Conservation (phyloP, 2,888 invertebrate genomes). For the Lathronympha strigana region DNA sequence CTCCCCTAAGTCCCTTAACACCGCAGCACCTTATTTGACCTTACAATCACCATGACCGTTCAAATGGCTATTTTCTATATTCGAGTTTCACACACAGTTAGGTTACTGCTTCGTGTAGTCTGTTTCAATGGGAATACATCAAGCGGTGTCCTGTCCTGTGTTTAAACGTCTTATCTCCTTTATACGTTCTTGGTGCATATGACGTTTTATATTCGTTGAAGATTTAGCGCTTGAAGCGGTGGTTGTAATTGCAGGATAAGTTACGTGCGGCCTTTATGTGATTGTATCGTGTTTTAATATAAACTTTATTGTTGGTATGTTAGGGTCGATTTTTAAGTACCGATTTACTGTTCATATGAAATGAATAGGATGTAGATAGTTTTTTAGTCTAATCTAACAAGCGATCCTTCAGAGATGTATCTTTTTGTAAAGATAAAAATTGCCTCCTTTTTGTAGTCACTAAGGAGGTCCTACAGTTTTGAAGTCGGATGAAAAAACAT, state of each 20-base stretch:
- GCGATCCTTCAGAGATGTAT: not conserved
- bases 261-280: not conserved
- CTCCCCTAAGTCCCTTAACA: too few relatives aligned
- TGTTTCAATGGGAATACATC: not conserved
- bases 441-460: not conserved
- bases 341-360: not conserved
- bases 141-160: not conserved
- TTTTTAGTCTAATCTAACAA: not conserved
- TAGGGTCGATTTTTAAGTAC: not conserved
- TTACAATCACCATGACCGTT: too few relatives aligned
- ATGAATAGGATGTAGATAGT: not conserved
- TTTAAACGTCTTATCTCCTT: not conserved
- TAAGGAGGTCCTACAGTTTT: too few relatives aligned
- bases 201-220: not conserved
- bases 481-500: too few relatives aligned
- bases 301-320: not conserved
- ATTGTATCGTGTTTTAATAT: not conserved
- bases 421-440: too few relatives aligned
- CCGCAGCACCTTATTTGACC: too few relatives aligned
- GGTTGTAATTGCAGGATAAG: conserved; percentile 6
- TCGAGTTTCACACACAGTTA: not conserved
- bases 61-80: not conserved
- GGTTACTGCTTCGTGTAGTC: not conserved
- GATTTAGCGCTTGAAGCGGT: not conserved
- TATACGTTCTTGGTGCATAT: not conserved